Percentiles rank a stretch among this genome's conserved stretches.
Conservation (phyloP, 2,113 vertebrate species). For the Bettongia penicillata region DNA sequence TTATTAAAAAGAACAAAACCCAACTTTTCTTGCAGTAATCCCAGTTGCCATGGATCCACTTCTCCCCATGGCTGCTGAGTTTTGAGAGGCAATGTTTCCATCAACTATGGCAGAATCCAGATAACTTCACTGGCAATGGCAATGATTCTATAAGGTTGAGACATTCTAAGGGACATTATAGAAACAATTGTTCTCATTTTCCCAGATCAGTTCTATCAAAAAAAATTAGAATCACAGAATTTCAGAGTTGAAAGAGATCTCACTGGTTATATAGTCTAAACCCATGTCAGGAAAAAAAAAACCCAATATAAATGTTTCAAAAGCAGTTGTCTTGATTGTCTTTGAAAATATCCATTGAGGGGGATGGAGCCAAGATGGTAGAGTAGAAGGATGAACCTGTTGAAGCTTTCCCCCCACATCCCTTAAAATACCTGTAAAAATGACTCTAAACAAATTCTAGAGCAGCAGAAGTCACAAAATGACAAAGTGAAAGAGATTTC, state of each 20-base stretch:
- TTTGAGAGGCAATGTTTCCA: neutral
- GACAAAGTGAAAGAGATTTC: too few species aligned
- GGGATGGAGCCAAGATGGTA: too few species aligned
- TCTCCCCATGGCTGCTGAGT: neutral
- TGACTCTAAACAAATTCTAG: too few species aligned
- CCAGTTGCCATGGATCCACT: neutral
- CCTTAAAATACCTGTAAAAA: too few species aligned
- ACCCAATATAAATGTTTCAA: neutral
- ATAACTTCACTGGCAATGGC: neutral
- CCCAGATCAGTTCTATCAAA: neutral
- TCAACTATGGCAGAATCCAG: neutral
- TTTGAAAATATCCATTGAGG: neutral
- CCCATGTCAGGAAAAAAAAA: neutral
- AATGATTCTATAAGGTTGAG: neutral
- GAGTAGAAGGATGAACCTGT: too few species aligned
- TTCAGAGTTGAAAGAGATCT: neutral
- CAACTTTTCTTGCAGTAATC: neutral
- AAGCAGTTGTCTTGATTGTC: neutral
- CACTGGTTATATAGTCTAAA: neutral
- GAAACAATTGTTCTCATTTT: neutral
- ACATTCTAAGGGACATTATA: neutral
- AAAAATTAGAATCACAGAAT: conserved; percentile 3
- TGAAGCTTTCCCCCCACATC: too few species aligned
- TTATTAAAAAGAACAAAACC: conserved; percentile 33
- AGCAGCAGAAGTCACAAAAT: too few species aligned